Evolutionary conservation across 1,140 invertebrate species (phyloP).

Genomic region (Chrysopa pallens): DNA sequence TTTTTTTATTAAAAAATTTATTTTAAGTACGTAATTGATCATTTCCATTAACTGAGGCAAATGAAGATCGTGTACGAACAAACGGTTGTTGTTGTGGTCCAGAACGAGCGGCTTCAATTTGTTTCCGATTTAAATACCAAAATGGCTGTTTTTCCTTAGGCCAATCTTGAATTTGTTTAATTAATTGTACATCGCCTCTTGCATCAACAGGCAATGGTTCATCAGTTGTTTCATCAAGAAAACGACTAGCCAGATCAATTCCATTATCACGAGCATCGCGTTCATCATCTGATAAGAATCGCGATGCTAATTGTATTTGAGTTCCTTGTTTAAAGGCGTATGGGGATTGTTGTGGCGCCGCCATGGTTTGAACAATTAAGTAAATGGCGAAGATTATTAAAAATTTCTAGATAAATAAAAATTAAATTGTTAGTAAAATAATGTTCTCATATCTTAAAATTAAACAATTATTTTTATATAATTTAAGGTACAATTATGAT

Average conservation of each 20-base stretch:
- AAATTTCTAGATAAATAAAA: not conserved
- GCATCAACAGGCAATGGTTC: constrained; percentile 22
- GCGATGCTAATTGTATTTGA: constrained; percentile 12
- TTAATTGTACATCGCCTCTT: constrained; percentile 23
- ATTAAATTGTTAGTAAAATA: too few relatives aligned
- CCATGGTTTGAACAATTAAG: constrained; percentile 2
- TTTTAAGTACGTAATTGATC: too few relatives aligned
- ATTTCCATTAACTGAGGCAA: too few relatives aligned
- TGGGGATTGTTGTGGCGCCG: constrained; percentile 13
- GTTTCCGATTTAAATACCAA: constrained; percentile 32
- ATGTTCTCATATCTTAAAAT: too few relatives aligned
- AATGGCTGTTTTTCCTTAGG: constrained; percentile 34
- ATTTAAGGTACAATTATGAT: too few relatives aligned
- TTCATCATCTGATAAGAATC: constrained; percentile 11
- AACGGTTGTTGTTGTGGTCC: not conserved
- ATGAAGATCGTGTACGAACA: too few relatives aligned
- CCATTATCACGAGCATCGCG: constrained; percentile 1
- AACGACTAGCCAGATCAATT: constrained; percentile 8
- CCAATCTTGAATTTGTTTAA: constrained; percentile 27
- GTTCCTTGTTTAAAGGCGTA: constrained; percentile 16
- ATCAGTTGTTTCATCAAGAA: not conserved
- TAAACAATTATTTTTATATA: too few relatives aligned
- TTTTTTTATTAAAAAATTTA: too few relatives aligned
- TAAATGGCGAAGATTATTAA: constrained; percentile 6
- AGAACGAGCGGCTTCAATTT: constrained; percentile 21